phyloP scores from a whole-genome alignment of 2,113 vertebrate species.

The Hippopotamus amphibius region DNA sequence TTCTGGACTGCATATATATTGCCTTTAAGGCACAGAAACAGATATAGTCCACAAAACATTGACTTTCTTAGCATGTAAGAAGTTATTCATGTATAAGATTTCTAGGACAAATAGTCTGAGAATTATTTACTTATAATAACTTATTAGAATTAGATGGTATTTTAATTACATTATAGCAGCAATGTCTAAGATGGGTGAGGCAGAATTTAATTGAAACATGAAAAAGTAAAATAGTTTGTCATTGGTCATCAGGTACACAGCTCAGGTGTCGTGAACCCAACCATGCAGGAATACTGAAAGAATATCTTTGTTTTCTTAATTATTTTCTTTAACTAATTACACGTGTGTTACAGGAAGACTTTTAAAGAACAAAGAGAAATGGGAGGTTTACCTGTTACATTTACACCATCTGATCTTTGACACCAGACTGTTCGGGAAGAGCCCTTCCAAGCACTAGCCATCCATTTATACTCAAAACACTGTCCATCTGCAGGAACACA shows the following conservation, averaged over 20 bases:
- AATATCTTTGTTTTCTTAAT: neutral
- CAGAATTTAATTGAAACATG: neutral
- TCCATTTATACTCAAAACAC: conserved; percentile 97
- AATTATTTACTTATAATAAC: neutral
- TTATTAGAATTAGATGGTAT: neutral
- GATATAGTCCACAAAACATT: neutral
- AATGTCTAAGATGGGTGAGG: neutral
- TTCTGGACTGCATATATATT: neutral
- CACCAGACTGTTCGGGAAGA: conserved; percentile 94
- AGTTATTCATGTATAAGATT: neutral
- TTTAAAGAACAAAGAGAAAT: neutral
- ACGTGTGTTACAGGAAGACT: neutral
- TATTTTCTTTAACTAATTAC: neutral
- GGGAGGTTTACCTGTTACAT: conserved; percentile 93
- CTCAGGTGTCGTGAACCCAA: neutral
- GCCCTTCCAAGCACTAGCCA: conserved; percentile 93
- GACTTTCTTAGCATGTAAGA: neutral
- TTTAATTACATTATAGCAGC: neutral
- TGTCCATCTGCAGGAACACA: conserved; percentile 90
- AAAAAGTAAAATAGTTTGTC: conserved; percentile 22
- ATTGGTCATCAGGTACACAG: neutral
- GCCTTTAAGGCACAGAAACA: neutral
- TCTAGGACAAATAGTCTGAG: neutral
- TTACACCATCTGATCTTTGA: conserved; percentile 97
- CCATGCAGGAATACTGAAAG: neutral